A percentile compares a stretch with the other conserved stretches of the same genome.
phyloP scores from a whole-genome alignment of 2,888 invertebrate genomes.

The Trissolcus brochymenae region DNA sequence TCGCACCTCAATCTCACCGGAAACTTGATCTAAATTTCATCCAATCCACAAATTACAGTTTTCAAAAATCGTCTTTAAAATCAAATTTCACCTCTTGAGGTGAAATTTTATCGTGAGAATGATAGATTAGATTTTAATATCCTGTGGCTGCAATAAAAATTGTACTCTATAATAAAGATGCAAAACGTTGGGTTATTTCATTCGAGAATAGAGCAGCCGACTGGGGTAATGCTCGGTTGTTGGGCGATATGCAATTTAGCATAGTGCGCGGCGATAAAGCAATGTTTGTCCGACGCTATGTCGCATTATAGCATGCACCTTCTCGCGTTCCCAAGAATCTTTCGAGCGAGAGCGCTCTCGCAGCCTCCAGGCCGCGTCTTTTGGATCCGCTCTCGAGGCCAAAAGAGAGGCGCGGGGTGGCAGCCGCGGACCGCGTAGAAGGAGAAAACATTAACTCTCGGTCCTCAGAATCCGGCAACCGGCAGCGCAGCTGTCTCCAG shows the following conservation, averaged over 20 bases:
- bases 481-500: slow-evolving; percentile 18
- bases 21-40: no score
- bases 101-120: no score
- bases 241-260: slow-evolving; percentile 2
- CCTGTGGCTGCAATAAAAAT: no score
- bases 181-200: background rate
- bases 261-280: slow-evolving; percentile 2
- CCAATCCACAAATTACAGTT: no score
- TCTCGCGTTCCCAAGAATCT: slow-evolving; percentile 5
- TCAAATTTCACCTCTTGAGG: no score
- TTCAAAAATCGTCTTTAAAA: no score
- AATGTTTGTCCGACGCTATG: background rate
- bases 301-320: slow-evolving; percentile 5
- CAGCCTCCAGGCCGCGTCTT: slow-evolving; percentile 4
- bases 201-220: background rate
- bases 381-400: slow-evolving; percentile 5
- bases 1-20: no score
- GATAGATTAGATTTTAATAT: no score
- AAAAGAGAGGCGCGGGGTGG: slow-evolving; percentile 2
- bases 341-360: background rate
- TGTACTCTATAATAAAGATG: background rate
- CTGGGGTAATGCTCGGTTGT: background rate
- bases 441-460: slow-evolving; percentile 14
- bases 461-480: slow-evolving; percentile 23
- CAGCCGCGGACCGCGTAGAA: slow-evolving; percentile 9